Percentiles rank a stretch among this genome's conserved stretches.
Conservation (phyloP, 2,797 vertebrate genomes). For the Pangasius krempfi region DNA sequence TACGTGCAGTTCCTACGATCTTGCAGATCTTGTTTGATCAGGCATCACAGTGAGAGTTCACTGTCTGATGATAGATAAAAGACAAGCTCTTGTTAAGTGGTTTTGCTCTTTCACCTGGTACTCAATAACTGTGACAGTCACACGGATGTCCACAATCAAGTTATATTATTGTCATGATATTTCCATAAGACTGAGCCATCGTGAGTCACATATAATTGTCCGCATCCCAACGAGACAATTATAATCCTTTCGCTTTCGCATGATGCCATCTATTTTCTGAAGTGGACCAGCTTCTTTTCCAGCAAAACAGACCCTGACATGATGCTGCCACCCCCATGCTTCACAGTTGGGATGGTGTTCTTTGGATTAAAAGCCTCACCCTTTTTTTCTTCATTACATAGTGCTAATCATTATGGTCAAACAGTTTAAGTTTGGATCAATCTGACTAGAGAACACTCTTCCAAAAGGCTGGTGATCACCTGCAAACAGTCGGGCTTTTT, state of each 20-base stretch:
- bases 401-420: not conserved
- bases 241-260: not conserved
- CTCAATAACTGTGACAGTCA: not conserved
- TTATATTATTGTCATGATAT: not conserved
- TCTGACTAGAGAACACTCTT: not conserved
- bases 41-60: not conserved
- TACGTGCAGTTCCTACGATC: not conserved
- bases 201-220: not conserved
- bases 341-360: not conserved
- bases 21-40: not conserved
- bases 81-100: not conserved
- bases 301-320: not conserved
- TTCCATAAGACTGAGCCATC: not conserved
- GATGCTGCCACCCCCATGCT: not conserved
- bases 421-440: not conserved
- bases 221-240: not conserved
- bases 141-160: not conserved
- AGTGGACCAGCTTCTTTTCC: not conserved
- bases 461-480: not conserved
- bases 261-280: not conserved
- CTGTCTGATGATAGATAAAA: not conserved
- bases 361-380: not conserved
- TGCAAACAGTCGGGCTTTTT: not conserved
- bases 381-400: not conserved
- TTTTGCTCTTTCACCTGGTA: not conserved